Conservation (phyloP, 2,797 vertebrate species). For the Falco naumanni region DNA sequence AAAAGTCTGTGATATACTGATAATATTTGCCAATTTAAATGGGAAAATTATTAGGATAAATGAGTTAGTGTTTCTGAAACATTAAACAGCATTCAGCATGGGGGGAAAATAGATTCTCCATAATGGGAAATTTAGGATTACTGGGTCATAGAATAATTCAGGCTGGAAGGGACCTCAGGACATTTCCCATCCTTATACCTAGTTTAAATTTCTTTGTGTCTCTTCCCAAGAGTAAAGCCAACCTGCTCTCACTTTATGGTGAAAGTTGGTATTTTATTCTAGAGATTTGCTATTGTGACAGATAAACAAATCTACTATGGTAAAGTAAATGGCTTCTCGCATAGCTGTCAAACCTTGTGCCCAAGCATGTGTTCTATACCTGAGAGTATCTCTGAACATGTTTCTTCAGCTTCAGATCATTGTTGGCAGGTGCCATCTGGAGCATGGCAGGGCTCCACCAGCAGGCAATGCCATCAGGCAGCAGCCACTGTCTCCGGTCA, state of each 20-base stretch:
- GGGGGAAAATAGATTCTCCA: neutral
- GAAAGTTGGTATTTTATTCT: neutral
- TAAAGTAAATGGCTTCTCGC: neutral
- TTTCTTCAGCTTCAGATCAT: neutral
- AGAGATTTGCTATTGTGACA: neutral
- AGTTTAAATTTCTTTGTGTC: neutral
- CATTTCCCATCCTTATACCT: neutral
- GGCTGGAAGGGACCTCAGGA: neutral
- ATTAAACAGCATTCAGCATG: neutral
- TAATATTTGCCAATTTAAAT: neutral
- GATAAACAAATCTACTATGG: neutral
- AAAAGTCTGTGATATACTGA: neutral
- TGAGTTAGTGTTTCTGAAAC: neutral
- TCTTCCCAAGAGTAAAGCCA: neutral
- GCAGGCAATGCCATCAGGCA: neutral
- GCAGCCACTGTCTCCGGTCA: fast-evolving
- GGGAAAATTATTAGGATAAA: neutral
- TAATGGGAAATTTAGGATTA: neutral
- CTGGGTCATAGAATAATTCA: neutral
- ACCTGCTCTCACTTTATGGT: neutral
- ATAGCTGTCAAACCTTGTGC: neutral
- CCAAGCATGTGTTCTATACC: fast-evolving
- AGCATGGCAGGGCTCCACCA: fast-evolving
- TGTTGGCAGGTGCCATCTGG: neutral
- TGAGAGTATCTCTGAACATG: neutral